Conservation (phyloP, 2,113 vertebrate species). For the Gymnarchus niloticus region DNA sequence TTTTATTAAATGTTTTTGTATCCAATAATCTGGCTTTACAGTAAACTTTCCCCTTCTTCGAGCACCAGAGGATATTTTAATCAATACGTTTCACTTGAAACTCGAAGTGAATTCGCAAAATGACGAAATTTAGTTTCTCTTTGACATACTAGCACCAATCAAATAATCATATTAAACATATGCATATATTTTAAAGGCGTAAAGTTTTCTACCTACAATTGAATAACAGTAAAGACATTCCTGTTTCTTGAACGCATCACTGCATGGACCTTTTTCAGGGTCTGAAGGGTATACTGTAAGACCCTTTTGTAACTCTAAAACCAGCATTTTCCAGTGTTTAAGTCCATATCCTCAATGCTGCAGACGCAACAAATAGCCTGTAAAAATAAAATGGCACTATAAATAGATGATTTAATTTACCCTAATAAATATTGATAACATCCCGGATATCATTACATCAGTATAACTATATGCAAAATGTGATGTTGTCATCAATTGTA, state of each 20-base stretch:
- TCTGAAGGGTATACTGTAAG: neutral
- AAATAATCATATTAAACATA: neutral
- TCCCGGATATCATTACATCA: neutral
- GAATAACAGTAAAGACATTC: neutral
- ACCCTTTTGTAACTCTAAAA: neutral
- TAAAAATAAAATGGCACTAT: neutral
- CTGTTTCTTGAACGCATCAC: neutral
- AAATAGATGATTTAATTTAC: neutral
- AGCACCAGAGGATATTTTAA: neutral
- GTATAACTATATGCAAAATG: too few relatives aligned
- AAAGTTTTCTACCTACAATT: neutral
- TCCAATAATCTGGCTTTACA: neutral
- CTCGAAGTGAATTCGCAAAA: neutral
- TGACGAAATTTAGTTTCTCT: neutral
- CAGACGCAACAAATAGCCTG: neutral
- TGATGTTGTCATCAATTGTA: too few relatives aligned
- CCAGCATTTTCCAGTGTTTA: neutral
- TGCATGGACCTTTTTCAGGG: neutral
- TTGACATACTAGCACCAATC: neutral
- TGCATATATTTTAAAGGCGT: neutral
- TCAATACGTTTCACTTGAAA: neutral
- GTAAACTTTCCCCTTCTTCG: neutral
- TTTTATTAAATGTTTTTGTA: neutral
- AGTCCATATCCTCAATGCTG: neutral
- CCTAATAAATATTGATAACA: neutral